Evolutionary conservation across 2,113 vertebrate species (phyloP), one percentile per base, ranked within the genome.

Genomic region (Dipodomys merriami): DNA sequence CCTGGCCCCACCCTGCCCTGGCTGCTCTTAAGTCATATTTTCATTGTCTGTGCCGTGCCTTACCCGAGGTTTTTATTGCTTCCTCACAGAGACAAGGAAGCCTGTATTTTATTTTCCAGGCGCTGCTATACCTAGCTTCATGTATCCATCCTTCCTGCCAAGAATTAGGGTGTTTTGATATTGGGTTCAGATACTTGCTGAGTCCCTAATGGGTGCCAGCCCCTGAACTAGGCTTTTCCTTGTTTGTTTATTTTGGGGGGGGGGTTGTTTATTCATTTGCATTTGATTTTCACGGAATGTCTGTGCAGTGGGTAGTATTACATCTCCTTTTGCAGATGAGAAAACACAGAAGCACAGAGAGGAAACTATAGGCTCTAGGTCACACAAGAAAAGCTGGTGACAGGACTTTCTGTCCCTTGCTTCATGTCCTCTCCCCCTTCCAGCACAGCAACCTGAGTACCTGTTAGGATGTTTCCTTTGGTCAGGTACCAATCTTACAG

Each of bases 41-140:
- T 86, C 95, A 69, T 92, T 96, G 95, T 96, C 93, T 79, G 62
- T 11, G 76, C 85, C 71, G 71, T 86, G 95, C 88, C 79, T 93
- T 49, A 53, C 77, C 72, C 94, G 74, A 6, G 67, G 92, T 95
- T 96, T 96, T 96, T 94, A 96, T 87, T 91, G 88, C 93, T 96
- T 94, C 91, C 83, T 94, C 82, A 72, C 92, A 64, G 62, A 89
- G 65, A 12, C 2, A 15, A 46, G 84, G 86, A 73, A 89, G 68
- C 49, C 57, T 94, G 96, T 88, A 20, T 83, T 94, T 85, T 88
- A 85, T 91, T 91, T 95, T 92, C 92, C 80, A 94, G 69, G 91
- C 19, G 0, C 64, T 30, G 73, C 46, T 81, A 89, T 79, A 94
- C 16, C 65, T 78, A 95, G 84, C 49, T 23, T 81, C 2, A 0